Base-by-base conservation (phyloP, 2,113 vertebrate species). In the Cavia aperea region DNA sequence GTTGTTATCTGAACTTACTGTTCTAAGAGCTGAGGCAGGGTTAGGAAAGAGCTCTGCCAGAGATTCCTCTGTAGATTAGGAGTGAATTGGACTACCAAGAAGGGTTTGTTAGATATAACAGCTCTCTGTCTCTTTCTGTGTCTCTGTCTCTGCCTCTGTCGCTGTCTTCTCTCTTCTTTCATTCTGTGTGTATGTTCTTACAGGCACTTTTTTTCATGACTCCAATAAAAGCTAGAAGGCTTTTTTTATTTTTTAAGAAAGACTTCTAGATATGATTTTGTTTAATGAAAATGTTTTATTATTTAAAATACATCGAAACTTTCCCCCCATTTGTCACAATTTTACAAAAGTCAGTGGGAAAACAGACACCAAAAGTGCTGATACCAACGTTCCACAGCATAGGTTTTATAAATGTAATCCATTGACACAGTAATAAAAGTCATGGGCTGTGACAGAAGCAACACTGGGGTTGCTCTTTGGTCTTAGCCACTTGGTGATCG, bases 281-380 rank as follows among this genome's bases (percentile, higher is more conserved):
- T 90, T 79, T 62, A 75, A 93, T 86, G 19, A 95, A 89, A 83
- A 58, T 24, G 39, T 92, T 96, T 93, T 60, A 84, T 4, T 63
- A 33, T 36, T 78, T 29, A 68, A 77, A 73, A 85, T 77, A 43
- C 26, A 68, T 36, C 58, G n/a, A n/a, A 89, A 75, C 46, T 24
- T 39, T 77, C 18, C 46, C 26, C n/a, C 18, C 70, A 65, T 89
- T 73, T 81, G 39, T 79, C 79, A 93, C 19, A 83, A 68, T 86
- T 90, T 75, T 58, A 88, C 66, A 63, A 86, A 93, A 89, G 81
- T 77, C 36, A 51, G 73, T 49, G 21, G 49, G 68, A 78, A 91
- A 91, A 83, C 2, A 51, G 56, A 56, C 39, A 93, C 33, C 18
- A 33, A 54, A 90, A 90, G 68, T 58, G 49, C 26, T 86, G 58